A percentile compares a stretch with the other conserved stretches of the same genome.
Evolutionary conservation across 2,888 invertebrate genomes (phyloP).

Genomic region (Eupithecia subumbrata): DNA sequence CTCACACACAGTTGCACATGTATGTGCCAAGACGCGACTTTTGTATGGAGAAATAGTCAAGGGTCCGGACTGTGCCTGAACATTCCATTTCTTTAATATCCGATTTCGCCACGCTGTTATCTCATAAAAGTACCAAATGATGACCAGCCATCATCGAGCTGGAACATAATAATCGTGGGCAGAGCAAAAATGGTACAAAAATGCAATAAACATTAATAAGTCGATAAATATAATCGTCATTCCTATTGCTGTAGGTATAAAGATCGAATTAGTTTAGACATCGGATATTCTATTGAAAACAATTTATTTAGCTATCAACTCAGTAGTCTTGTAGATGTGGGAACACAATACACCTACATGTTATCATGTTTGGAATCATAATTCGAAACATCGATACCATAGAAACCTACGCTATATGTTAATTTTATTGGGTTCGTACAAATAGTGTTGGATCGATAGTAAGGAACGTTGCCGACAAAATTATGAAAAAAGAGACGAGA

Average conservation of each 20-base stretch:
- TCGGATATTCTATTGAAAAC: slow-evolving; percentile 14
- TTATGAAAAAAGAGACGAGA: too few species aligned
- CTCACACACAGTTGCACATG: too few species aligned
- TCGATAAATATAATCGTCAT: background rate
- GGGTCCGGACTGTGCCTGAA: background rate
- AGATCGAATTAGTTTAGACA: background rate
- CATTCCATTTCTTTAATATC: background rate
- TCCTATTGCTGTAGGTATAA: background rate
- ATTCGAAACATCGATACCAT: slow-evolving; percentile 36
- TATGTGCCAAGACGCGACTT: too few species aligned
- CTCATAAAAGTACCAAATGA: background rate
- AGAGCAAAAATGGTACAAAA: background rate
- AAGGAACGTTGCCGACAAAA: slow-evolving; percentile 45
- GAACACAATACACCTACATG: slow-evolving; percentile 23
- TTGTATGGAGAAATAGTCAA: too few species aligned
- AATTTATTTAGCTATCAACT: slow-evolving; percentile 20
- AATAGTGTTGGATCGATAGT: slow-evolving; percentile 48
- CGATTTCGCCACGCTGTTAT: background rate
- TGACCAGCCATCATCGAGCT: background rate
- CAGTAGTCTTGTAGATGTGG: slow-evolving; percentile 22
- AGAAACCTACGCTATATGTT: slow-evolving; percentile 54
- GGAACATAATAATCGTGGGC: slow-evolving; percentile 5
- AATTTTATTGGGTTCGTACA: slow-evolving; percentile 47
- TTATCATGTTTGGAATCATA: slow-evolving; percentile 36
- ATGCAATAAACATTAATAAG: slow-evolving; percentile 22